phyloP scores from a whole-genome alignment of 2,113 vertebrate genomes.

The Oncorhynchus kisutch region DNA sequence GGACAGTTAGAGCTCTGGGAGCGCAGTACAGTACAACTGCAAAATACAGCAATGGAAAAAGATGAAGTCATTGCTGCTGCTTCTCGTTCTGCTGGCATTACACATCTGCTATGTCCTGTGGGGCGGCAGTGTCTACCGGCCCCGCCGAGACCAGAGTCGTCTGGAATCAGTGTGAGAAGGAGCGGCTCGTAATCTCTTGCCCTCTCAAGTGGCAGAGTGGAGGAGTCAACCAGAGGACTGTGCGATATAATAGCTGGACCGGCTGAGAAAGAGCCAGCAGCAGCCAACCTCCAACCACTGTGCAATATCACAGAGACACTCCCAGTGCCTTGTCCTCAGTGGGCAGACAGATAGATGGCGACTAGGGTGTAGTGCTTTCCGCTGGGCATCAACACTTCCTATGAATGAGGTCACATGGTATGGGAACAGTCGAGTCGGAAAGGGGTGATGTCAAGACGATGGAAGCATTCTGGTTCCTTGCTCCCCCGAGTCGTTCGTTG shows the following conservation, averaged over 20 bases:
- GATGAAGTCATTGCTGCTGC: conserved; percentile 62
- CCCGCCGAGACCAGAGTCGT: conserved; percentile 24
- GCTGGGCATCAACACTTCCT: conserved; percentile 47
- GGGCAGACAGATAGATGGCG: conserved; percentile 58
- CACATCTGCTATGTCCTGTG: conserved; percentile 57
- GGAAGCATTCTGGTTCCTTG: background rate
- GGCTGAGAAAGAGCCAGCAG: conserved; percentile 32
- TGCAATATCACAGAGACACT: conserved; percentile 53
- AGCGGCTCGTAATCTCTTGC: conserved; percentile 53
- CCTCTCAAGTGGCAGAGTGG: conserved; percentile 62
- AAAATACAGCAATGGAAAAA: conserved; percentile 56
- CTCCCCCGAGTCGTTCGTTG: background rate
- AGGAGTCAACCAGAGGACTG: conserved; percentile 70
- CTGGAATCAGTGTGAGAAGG: conserved; percentile 20
- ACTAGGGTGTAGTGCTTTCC: conserved; percentile 49
- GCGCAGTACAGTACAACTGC: conserved; percentile 9
- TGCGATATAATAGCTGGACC: conserved; percentile 59
- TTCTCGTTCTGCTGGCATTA: conserved; percentile 45
- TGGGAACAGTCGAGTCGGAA: background rate
- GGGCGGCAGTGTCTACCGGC: conserved; percentile 50
- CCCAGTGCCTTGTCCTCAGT: conserved; percentile 41
- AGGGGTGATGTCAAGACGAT: conserved; percentile 46
- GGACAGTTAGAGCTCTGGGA: conserved; percentile 16
- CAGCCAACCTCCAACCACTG: conserved; percentile 42
- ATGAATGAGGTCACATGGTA: conserved; percentile 50